Conservation (phyloP, 2,888 invertebrate species). For the Pogonocherus hispidulus region DNA sequence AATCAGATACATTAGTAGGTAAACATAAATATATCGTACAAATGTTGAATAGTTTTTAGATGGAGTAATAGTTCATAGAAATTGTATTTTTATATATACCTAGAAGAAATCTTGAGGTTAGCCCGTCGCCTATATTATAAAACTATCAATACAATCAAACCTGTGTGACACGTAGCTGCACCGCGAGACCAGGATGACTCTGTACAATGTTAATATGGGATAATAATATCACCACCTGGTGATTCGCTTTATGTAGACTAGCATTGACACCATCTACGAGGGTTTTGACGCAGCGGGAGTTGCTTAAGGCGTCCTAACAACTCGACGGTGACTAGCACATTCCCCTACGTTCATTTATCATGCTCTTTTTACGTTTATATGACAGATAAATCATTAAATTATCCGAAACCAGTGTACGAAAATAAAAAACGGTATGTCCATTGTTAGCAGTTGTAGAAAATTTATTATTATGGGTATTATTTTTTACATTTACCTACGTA, state of each 20-base stretch:
- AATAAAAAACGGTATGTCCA: constrained; percentile 11
- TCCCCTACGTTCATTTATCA: constrained; percentile 50
- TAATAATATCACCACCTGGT: constrained; percentile 63
- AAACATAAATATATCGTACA: no score
- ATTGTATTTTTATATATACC: no score
- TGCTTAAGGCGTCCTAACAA: constrained; percentile 52
- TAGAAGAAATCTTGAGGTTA: neutral
- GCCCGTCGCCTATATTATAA: neutral
- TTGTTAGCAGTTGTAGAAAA: constrained; percentile 11
- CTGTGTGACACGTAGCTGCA: constrained; percentile 15
- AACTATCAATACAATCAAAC: constrained; percentile 21
- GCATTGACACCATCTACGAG: constrained; percentile 57
- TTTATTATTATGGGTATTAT: neutral
- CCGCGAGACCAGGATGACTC: constrained; percentile 47
- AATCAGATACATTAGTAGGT: no score
- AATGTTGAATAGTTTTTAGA: no score
- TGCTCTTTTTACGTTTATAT: constrained; percentile 40
- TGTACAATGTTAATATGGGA: constrained; percentile 58
- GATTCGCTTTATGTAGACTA: constrained; percentile 56
- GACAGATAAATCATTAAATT: constrained; percentile 29
- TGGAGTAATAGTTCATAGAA: no score
- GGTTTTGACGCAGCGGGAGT: constrained; percentile 51
- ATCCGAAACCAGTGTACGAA: constrained; percentile 9
- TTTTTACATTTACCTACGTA: neutral
- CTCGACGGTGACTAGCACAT: constrained; percentile 56